Evolutionary conservation across 2,113 vertebrate genomes (phyloP), one percentile per base, ranked within the genome.

Genomic region (Gambusia holbrooki): DNA sequence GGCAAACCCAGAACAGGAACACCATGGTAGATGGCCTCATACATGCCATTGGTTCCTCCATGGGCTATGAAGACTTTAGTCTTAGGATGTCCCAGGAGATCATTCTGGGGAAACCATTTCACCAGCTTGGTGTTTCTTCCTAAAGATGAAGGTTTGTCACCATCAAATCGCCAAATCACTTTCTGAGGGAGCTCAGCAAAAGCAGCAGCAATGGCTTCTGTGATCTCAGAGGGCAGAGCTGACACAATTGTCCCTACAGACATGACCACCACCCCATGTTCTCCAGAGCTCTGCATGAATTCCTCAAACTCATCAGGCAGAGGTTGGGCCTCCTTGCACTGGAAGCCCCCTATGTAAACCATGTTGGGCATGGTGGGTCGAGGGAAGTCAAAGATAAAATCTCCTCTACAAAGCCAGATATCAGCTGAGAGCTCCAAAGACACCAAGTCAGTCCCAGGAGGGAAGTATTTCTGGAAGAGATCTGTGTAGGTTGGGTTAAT

Each of bases 271-370:
- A 95, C 92, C 0, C 94, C 94, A 0, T 95, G 92, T 1, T 93
- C 89, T 2, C 90, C 92, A 5, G 94, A 95, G 60, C 92, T 93
- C 80, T 92, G 88, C 85, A 94, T 74, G 68, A 95, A 95, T 27
- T 80, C 79, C 61, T 94, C 93, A 25, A 95, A 77, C 4, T 94
- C 86, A 40, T 2, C 69, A n/a, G 84, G 29, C 3, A 95, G 87
- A 0, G 92, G 90, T 7, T 58, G 27, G 1, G 92, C 61, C 5
- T 87, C 69, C 33, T 82, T 87, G 63, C 93, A 93, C 76, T 95
- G 94, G 84, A 95, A 95, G 0, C 95, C 93, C 0, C 90, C 94
- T 0, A 95, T 85, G 74, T 95, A 93, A 19, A 94, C 87, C n/a
- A 93, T 37, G 11, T 94, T 94, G 37, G 94, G 92, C 88, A 94